A percentile compares a stretch with the other conserved stretches of the same genome.
These are phyloP conservation scores for Xyliphius kryptos DNA, from an alignment of 2,113 vertebrate species.

Conservation along the genomic window DNA sequence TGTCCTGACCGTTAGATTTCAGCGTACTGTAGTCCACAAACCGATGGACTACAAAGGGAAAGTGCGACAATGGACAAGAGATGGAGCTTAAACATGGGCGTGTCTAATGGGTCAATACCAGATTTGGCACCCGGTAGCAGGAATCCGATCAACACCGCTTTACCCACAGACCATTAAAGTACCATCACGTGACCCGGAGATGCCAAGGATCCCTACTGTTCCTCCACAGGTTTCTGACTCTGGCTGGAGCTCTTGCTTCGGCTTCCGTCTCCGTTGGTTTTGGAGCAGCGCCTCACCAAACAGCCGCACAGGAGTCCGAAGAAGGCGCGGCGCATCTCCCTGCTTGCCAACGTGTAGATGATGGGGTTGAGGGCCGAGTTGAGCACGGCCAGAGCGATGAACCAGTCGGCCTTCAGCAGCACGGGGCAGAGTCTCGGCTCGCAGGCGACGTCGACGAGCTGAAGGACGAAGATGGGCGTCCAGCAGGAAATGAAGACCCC, in stretches of 20 bases:
- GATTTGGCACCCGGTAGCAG: too few species aligned
- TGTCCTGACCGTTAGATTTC: too few species aligned
- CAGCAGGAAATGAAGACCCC: slow-evolving; percentile 92
- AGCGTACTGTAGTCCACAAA: too few species aligned
- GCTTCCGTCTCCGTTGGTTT: slow-evolving; percentile 70
- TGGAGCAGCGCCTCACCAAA: slow-evolving; percentile 58
- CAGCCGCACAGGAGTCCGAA: slow-evolving; percentile 76
- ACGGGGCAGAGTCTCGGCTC: slow-evolving; percentile 62
- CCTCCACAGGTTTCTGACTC: slow-evolving; percentile 58
- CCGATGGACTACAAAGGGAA: too few species aligned
- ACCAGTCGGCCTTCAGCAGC: slow-evolving; percentile 80
- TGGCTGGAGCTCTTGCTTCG: slow-evolving; percentile 85
- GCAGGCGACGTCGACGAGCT: slow-evolving; percentile 87
- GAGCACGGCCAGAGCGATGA: slow-evolving; percentile 81
- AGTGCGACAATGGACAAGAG: too few species aligned
- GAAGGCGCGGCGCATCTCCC: slow-evolving; percentile 90
- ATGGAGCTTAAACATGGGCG: too few species aligned
- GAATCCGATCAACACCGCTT: too few species aligned
- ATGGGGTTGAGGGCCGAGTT: slow-evolving; percentile 93
- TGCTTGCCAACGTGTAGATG: slow-evolving; percentile 93
- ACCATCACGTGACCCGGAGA: too few species aligned
- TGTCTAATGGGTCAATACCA: too few species aligned
- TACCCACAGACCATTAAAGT: too few species aligned
- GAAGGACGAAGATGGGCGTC: slow-evolving; percentile 84
- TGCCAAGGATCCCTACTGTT: slow-evolving; percentile 40